Conservation (phyloP, 2,888 invertebrate species). For the Archips crataeganus region DNA sequence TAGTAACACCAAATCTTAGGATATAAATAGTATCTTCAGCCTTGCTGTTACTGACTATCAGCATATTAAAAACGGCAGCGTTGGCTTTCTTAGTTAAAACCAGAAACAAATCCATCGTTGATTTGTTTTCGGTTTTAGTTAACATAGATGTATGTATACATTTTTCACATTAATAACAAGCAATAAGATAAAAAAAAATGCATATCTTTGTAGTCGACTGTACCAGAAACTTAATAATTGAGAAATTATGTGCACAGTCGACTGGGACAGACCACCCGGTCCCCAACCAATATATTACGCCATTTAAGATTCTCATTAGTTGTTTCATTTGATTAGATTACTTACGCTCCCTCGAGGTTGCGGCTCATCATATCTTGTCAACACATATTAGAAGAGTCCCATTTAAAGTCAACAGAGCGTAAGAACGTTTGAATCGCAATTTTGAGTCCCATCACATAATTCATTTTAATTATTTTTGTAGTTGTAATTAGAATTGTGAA, state of each 20-base stretch:
- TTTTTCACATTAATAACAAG: too few species aligned
- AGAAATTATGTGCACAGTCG: slow-evolving; percentile 46
- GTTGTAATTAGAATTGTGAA: slow-evolving; percentile 18
- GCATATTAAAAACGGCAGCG: not conserved
- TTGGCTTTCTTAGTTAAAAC: too few species aligned
- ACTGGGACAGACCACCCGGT: slow-evolving; percentile 59
- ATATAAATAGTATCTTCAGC: not conserved
- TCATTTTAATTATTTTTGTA: slow-evolving; percentile 22
- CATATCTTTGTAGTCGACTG: too few species aligned
- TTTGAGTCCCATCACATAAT: slow-evolving; percentile 32
- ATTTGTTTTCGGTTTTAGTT: slow-evolving; percentile 12
- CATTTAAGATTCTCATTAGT: slow-evolving; percentile 81
- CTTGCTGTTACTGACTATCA: not conserved
- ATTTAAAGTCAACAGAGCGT: slow-evolving; percentile 65
- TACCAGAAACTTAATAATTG: slow-evolving; percentile 45
- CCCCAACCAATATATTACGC: slow-evolving; percentile 80
- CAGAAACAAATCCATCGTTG: not conserved
- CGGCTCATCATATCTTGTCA: slow-evolving; percentile 73
- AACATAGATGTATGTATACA: not conserved
- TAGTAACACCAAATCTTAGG: not conserved
- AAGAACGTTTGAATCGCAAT: slow-evolving; percentile 53
- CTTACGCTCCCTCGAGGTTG: slow-evolving; percentile 70
- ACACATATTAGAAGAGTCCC: slow-evolving; percentile 64
- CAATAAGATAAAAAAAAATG: too few species aligned
- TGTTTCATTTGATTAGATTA: slow-evolving; percentile 80